Base-by-base conservation (phyloP, 2,888 invertebrate genomes). In the Folsomia candida region DNA sequence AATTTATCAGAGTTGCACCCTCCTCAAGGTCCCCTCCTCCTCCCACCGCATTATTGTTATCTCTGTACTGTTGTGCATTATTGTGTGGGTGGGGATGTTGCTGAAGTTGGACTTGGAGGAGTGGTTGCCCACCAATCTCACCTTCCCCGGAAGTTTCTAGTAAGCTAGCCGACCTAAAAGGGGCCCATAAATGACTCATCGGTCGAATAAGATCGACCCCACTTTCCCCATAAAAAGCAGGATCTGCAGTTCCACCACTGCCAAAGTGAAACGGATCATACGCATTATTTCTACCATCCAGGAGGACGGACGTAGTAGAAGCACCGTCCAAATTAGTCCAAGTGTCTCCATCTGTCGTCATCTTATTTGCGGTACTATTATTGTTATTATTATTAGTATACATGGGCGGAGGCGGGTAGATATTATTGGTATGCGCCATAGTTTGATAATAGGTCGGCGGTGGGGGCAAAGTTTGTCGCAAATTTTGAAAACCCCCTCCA, bases 401-500 rank as follows among this genome's bases (percentile, higher is more conserved):
- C 2, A 29, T 27, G n/a, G 14, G 26, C n/a, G 18, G 20, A 28
- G 27, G 27, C 4, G 28, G 26, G n/a, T 28, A 4, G 22, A 60
- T 66, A 51, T 25, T 51, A n/a, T 29, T 24, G 47, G 67, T 64
- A 59, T 71, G 69, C 25, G 65, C 65, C 29, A 75, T 63, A 59
- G 65, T 71, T 54, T 74, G 76, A 67, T 73, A 72, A 66, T 76
- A 76, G 65, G 63, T 75, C 14, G 76, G 75, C 54, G 71, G 74
- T 47, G 63, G 57, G 25, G 28, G 61, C 4, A 14, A 51, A 51
- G 58, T 18, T 11, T 51, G 25, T 51, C 57, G 25, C 51, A 28
- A 62, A 22, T 51, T 61, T 2, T n/a, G n/a, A n/a, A n/a, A n/a
- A n/a, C n/a, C n/a, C n/a, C n/a, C n/a, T n/a, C n/a, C n/a, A n/a